Base-by-base conservation (phyloP, 2,888 invertebrate genomes). In the Anthophora plumipes region DNA sequence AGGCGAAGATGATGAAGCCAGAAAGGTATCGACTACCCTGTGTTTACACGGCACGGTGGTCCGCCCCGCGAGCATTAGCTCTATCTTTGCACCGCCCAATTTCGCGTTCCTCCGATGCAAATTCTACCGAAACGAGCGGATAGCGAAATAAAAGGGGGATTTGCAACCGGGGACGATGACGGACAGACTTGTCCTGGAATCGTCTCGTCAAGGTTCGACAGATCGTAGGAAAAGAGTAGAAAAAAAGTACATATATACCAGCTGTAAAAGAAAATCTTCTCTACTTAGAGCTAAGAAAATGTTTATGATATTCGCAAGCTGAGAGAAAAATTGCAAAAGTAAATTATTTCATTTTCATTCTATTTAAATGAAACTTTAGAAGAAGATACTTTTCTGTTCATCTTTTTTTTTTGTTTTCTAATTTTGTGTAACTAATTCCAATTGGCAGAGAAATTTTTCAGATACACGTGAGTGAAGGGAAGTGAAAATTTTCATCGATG, bases 71-170 rank as follows among this genome's bases (percentile, higher is more conserved):
- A 84, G 90, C 88, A 87, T 90, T 90, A 88, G 87, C 87, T 88
- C 89, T 90, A 89, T 89, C 85, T 88, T 86, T 87, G 87, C 86
- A 85, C 89, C 90, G 86, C 87, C 89, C 88, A 89, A 91, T 91
- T 88, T 89, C 84, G 83, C 89, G 89, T 89, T 90, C 88, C 76
- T 84, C 82, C 85, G 88, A 92, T 91, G 91, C 91, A 92, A 92
- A 91, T 92, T 90, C 88, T 82, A 83, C 84, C 86, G 89, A 91
- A 91, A 90, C 89, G 86, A 91, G 89, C 88, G 88, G 90, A 90
- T 85, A 82, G 86, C 84, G 63, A 88, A 89, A 89, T 89, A 85
- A 90, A 84, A 86, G 89, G 90, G 86, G 64, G 76, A 63, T 71
- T 31, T 31, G 4, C 4, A 31, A 60, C 64, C 67, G 71, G 63